Conservation (phyloP, 2,888 invertebrate species). For the Octonoba sinensis region DNA sequence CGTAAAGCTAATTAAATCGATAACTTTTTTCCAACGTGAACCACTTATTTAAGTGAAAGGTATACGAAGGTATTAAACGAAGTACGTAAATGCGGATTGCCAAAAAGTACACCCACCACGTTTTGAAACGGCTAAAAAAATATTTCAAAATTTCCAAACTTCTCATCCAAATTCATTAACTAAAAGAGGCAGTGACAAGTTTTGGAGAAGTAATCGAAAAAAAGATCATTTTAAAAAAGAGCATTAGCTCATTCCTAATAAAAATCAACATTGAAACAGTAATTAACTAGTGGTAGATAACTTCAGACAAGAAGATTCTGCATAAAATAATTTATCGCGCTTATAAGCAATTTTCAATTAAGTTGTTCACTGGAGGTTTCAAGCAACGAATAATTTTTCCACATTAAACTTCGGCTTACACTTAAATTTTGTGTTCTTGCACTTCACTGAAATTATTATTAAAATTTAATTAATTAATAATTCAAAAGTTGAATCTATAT, state of each 20-base stretch:
- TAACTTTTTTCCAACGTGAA: too few relatives aligned
- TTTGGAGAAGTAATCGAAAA: not conserved
- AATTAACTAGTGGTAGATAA: conserved; percentile 21
- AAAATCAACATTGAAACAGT: conserved; percentile 26
- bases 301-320: conserved; percentile 4
- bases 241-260: conserved; percentile 13
- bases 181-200: conserved; percentile 9
- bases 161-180: conserved; percentile 22
- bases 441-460: too few relatives aligned
- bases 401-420: conserved; percentile 28
- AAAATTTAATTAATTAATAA: too few relatives aligned
- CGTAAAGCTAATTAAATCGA: too few relatives aligned
- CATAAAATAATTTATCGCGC: conserved; percentile 22
- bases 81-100: too few relatives aligned
- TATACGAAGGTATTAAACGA: too few relatives aligned
- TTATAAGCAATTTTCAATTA: conserved; percentile 50
- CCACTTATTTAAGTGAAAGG: too few relatives aligned
- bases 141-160: not conserved
- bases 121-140: not conserved
- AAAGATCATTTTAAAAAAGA: conserved; percentile 5
- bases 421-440: too few relatives aligned
- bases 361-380: conserved; percentile 20
- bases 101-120: too few relatives aligned
- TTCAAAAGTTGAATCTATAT: too few relatives aligned
- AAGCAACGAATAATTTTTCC: conserved; percentile 26